Base-by-base conservation (phyloP, 2,113 vertebrate genomes). In the Bos taurus region DNA sequence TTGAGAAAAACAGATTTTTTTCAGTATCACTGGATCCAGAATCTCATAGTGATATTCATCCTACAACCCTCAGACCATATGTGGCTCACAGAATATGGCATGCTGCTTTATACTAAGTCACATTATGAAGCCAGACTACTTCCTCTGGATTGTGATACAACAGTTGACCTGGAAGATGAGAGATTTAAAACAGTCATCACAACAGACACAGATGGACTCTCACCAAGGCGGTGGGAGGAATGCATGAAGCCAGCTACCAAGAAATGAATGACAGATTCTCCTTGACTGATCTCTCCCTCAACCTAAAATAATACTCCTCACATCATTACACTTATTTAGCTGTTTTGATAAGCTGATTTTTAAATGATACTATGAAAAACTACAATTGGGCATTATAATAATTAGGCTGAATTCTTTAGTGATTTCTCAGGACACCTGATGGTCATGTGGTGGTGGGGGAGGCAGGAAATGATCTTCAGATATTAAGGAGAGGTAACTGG, bases 151-250 rank as follows among this genome's bases (percentile, higher is more conserved):
- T 96, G 7, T 90, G 86, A 97, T 88, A 85, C 82, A 97, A 52
- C 71, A 90, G 25, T 48, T 90, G 91, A 17, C 59, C 90, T 86
- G 7, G 16, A 88, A 98, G 97, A 97, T 2, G 11, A 30, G 25
- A 96, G 26, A 96, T 96, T 97, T 97, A 95, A 97, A 98, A 84
- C 6, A 92, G 86, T 33, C 67, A 90, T 91, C 77, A 46, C 89
- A 93, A 93, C 62, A 98, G 81, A 94, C 82, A 95, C 92, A 97
- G 95, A 97, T 93, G 94, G 96, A 94, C 40, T 92, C 60, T 93
- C 28, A 91, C 93, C 4, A 36, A 93, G 77, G 90, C 30, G 23
- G 57, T 62, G 94, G 97, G 97, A 74, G 46, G 67, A 80, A 92
- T 85, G 64, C 94, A 3, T 54, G 74, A 95, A 96, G 57, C 54